Base-by-base conservation (phyloP, 2,797 vertebrate species). In the Pyrocephalus nanus region DNA sequence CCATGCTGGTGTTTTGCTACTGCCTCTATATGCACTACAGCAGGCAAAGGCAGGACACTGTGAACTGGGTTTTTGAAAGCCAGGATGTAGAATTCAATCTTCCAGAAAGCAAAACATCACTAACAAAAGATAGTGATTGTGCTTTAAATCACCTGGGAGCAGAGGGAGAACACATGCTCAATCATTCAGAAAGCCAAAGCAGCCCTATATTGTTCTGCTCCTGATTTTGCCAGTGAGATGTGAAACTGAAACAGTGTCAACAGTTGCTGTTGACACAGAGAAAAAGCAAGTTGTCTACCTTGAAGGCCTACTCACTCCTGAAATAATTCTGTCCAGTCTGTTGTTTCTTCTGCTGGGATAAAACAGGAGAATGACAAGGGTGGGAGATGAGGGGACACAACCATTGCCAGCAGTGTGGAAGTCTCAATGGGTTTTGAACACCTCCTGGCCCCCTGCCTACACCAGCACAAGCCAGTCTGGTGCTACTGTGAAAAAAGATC, bases 1-100 rank as follows among this genome's bases (percentile, higher is more conserved):
- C 57, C 40, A 29, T 0, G 0, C 42, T 65, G 58, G 32, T 8
- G 3, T 91, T 96, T 76, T 78, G 77, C 36, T 69, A 7, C 58
- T 76, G 43, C 13, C 15, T 36, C 20, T 64, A 8, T 30, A 32
- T 25, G 66, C 34, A 42, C 18, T 32, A 72, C 15, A 90, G 32
- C 40, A 75, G 64, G 43, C 45, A 58, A 70, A 80, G 3, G 6
- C 15, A 86, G 76, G 86, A 92, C 67, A 54, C 38, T 26, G 11
- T 73, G 79, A 90, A 51, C 71, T 40, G 54, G 15, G 34, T 23
- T 75, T 93, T 84, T 88, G 60, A 96, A 95, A 93, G 71, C 34
- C 73, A 75, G 79, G 82, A 94, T 88, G 77, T 70, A 61, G 79
- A 82, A 78, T 61, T 84, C 38, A 75, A 4, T 91, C 67, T 43